Conservation (phyloP, 2,113 vertebrate genomes). For the Physeter macrocephalus region DNA sequence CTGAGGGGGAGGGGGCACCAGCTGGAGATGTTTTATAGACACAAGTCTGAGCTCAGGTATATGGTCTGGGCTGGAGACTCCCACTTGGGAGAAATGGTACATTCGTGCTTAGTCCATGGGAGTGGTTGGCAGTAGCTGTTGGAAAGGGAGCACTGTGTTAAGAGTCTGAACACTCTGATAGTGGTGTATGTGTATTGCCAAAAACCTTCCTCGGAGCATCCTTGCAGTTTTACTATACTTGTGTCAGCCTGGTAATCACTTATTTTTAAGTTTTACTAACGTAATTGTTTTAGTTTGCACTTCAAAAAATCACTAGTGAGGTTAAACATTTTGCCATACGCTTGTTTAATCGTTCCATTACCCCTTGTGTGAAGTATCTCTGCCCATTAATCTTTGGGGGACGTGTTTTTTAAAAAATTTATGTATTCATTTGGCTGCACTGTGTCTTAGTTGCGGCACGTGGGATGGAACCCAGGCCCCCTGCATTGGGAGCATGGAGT, state of each 20-base stretch:
- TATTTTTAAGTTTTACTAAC: constrained; percentile 28
- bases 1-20: neutral
- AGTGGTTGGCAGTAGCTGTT: neutral
- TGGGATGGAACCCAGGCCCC: too few relatives aligned
- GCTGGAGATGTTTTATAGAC: neutral
- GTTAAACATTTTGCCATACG: constrained; percentile 18
- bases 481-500: too few relatives aligned
- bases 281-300: constrained; percentile 42
- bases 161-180: neutral
- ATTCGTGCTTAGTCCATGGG: neutral
- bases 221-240: neutral
- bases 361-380: neutral
- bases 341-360: constrained; percentile 37
- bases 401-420: too few relatives aligned
- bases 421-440: too few relatives aligned
- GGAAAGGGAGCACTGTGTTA: neutral
- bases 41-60: neutral
- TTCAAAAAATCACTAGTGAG: neutral
- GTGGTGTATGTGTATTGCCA: neutral
- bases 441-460: too few relatives aligned
- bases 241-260: neutral
- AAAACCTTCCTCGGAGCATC: neutral
- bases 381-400: neutral
- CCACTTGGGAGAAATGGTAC: neutral
- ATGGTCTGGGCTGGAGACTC: neutral